Evolutionary conservation across 2,113 vertebrate species (phyloP), one percentile per base, ranked within the genome.

Genomic region (Marmota monax): DNA sequence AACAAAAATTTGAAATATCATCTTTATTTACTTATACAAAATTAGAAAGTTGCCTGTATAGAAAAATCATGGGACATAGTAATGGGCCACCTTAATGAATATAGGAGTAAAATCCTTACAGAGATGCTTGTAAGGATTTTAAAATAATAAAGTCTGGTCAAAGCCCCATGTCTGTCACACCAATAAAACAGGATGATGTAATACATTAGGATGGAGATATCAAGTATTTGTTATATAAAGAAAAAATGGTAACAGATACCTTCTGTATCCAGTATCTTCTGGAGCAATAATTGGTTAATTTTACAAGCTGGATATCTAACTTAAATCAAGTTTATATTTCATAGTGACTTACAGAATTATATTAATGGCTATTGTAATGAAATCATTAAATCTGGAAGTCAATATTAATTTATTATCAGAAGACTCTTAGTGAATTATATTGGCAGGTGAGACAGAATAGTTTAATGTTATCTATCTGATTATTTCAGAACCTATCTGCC

Each of bases 351-450:
- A 98, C 96, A 97, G 88, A 92, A 98, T 94, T 97, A 96, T 67
- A 96, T 92, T 97, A 97, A 98, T 98, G 96, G 97, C 91, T 98
- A 98, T 97, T 98, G 45, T 97, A 98, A 98, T 98, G 96, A 98
- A 98, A 91, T 96, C 96, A 98, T 98, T 98, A 98, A 98, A 98
- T 97, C 96, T 98, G 88, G 96, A 97, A 98, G 97, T 98, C 97
- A 98, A 97, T 98, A 98, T 98, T 98, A 98, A 98, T 98, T 95
- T 97, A 96, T 97, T 98, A 98, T 96, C 94, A 95, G 97, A 97
- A 97, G 37, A 96, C 58, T 97, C 77, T 96, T 96, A 93, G 95
- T 97, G 96, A 98, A 98, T 96, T 98, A 86, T 96, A 98, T 97
- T 98, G 97, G 95, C 96, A 98, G 79, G 51, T 94, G 95, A 95